A percentile compares a stretch with the other conserved stretches of the same genome.
These are phyloP conservation scores for Caerostris extrusa DNA, from an alignment of 1,140 invertebrate species.

Conservation along the genomic window DNA sequence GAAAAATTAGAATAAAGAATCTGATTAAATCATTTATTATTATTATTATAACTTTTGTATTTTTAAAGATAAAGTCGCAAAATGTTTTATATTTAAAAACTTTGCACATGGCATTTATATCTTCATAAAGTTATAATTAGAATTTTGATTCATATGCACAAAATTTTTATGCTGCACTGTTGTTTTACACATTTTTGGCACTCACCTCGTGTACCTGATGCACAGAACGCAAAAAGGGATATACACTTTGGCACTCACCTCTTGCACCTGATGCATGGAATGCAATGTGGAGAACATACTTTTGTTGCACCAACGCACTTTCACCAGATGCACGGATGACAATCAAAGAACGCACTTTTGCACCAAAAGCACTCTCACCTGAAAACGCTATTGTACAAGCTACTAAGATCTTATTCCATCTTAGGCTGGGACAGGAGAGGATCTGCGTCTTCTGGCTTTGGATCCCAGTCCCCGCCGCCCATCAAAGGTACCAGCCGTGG, in stretches of 20 bases:
- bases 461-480: constrained; percentile 38
- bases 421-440: constrained; percentile 68
- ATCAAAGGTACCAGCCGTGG: constrained; percentile 33
- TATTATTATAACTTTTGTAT: too few relatives aligned
- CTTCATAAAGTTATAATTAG: too few relatives aligned
- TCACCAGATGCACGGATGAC: constrained; percentile 4
- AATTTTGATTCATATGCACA: too few relatives aligned
- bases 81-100: too few relatives aligned
- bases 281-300: background rate
- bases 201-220: too few relatives aligned
- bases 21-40: too few relatives aligned
- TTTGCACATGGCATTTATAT: too few relatives aligned
- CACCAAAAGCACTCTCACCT: background rate
- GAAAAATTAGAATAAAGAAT: too few relatives aligned
- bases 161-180: too few relatives aligned
- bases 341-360: background rate
- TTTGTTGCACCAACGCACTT: background rate
- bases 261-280: background rate
- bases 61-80: too few relatives aligned
- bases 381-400: background rate
- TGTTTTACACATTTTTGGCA: too few relatives aligned
- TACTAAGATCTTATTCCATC: constrained; percentile 52
- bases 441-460: constrained; percentile 38
- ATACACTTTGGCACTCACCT: background rate
- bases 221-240: too few relatives aligned